Base-by-base conservation (phyloP, 1,140 invertebrate genomes). In the Macrostomum lignano region DNA sequence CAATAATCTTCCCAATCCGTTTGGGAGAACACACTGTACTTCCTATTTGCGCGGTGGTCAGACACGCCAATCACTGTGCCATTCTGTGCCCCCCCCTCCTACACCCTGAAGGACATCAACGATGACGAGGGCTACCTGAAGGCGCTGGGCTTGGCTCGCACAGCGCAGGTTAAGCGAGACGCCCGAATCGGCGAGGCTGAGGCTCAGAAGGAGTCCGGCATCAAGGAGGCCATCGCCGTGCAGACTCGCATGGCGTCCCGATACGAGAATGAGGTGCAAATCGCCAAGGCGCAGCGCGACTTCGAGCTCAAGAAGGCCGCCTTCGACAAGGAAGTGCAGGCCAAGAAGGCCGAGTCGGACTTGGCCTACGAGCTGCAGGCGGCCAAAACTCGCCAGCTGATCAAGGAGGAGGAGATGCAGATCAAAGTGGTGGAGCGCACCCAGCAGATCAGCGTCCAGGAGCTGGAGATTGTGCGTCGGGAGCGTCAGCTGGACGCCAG, bases 71-170 rank as follows among this genome's bases (percentile, higher is more conserved):
- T 13, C 24, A 13, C 29, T 30, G 29, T 30, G 11, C 24, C 13
- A 11, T 7, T 13, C 29, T 7, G 11, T 13, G 10, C 7, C 7
- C 13, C 13, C 7, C 7, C 13, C 9, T 21, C 13, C 7, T 30
- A 93, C 54, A 93, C 84, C 2, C 64, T 94, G 10, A 93, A 91
- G 62, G 84, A 94, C 61, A 79, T 94, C 40, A 63, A 79, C 40
- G 86, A 94, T 59, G 82, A 93, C 57, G 78, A 81, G 78, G 81
- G 81, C 7, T 91, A 93, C 50, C 53, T 94, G 25, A 76, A 74
- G 67, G 76, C 79, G 33, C 61, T 94, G 36, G 84, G 82, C 41
- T 78, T 84, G 74, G 79, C 79, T 3, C 65, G 82, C 44, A 93
- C 82, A 1, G 82, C 82, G 2, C 79, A 93, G 59, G 82, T 94